Percentiles rank a stretch among this genome's conserved stretches.
Conservation (phyloP, 2,888 invertebrate genomes). For the Drosophila paucipuncta region DNA sequence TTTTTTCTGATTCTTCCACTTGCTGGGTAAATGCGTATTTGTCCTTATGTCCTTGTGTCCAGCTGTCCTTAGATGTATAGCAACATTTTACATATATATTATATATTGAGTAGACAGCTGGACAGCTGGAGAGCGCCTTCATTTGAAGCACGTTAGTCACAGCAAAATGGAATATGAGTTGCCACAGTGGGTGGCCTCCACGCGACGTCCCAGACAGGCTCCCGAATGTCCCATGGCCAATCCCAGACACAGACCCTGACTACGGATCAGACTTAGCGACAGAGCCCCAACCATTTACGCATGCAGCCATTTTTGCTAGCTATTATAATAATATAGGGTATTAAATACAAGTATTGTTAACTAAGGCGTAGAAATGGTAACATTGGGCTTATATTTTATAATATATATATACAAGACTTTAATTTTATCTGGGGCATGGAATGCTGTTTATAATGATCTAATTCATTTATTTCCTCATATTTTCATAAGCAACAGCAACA, state of each 20-base stretch:
- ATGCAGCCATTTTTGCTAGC: slow-evolving; percentile 44
- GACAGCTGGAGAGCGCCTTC: slow-evolving; percentile 20
- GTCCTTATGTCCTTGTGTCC: slow-evolving; percentile 36
- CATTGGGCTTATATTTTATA: neutral
- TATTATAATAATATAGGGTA: slow-evolving; percentile 59
- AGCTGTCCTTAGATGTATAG: slow-evolving; percentile 13
- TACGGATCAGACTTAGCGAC: slow-evolving; percentile 9
- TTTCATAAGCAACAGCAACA: neutral
- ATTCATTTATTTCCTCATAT: neutral
- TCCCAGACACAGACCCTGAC: slow-evolving; percentile 3
- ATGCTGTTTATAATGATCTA: neutral
- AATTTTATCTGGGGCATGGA: neutral
- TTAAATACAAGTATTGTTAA: neutral
- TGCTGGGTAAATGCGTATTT: slow-evolving; percentile 1
- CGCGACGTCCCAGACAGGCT: slow-evolving; percentile 27
- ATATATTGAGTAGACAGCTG: neutral
- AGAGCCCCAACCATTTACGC: slow-evolving; percentile 39
- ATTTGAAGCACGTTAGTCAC: slow-evolving; percentile 41
- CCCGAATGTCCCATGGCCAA: neutral
- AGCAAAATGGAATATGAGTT: slow-evolving; percentile 23
- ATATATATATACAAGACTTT: neutral
- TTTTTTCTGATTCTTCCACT: neutral
- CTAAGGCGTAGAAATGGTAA: neutral
- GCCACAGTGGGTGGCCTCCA: slow-evolving; percentile 21
- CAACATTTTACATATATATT: slow-evolving; percentile 9